Base-by-base conservation (phyloP, 2,113 vertebrate species). In the Collichthys lucidus region DNA sequence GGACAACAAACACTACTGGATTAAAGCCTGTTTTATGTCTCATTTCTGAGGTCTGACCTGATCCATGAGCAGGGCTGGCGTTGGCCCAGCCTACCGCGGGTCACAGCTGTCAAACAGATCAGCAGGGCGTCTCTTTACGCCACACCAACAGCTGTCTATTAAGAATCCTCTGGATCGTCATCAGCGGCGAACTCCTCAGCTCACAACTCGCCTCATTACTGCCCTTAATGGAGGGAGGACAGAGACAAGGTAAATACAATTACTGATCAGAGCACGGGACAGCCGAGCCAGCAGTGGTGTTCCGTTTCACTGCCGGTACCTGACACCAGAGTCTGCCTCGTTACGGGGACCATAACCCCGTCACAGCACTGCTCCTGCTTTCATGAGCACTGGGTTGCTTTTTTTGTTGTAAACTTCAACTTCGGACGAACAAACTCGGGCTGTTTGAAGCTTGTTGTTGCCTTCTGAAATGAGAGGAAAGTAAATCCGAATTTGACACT, bases 81-180 rank as follows among this genome's bases (percentile, higher is more conserved):
- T 8, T 77, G 53, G 73, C 55, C 59, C 47, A 15, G 56, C 14
- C 61, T 29, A 60, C 40, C 5, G 49, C 35, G 5, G 89, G 72
- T 53, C 88, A 77, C 94, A 95, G 93, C 92, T 95, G 95, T 92
- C 89, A 82, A 82, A 90, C 75, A 83, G 82, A 94, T 95, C 93
- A 94, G 75, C 77, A 63, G 82, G 70, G 61, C 85, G 47, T 69
- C 83, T 83, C 87, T 89, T 88, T 91, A 86, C 76, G 0, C 91
- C 50, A 55, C 73, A 76, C 83, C 86, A 89, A 75, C 94, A 94
- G 94, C 94, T 94, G 93, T 93, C 89, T 90, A 20, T 69, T 77
- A 71, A 73, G 87, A 85, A 86, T 89, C 86, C 82, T 91, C 81
- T 24, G 52, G 80, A 87, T 89, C 87, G 65, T 92, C 92, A 90